Evolutionary conservation across 2,888 invertebrate species (phyloP).

Genomic region (Eupithecia dodoneata): DNA sequence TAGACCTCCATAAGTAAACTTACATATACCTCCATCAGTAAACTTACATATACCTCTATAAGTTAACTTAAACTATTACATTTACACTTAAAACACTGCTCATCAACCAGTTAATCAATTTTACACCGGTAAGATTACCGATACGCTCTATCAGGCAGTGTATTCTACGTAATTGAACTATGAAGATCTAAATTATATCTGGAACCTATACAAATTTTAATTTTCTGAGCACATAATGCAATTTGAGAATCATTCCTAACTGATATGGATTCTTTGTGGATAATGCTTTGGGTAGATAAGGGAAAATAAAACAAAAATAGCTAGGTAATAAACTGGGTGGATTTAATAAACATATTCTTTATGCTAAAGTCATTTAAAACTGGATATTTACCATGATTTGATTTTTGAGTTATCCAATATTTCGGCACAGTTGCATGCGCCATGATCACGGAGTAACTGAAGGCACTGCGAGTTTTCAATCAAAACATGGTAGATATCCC

Average conservation of each 20-base stretch:
- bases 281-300: not conserved
- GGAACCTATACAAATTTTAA: slow-evolving; percentile 22
- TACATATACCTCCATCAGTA: too few relatives aligned
- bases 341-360: not conserved
- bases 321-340: not conserved
- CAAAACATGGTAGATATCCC: too few relatives aligned
- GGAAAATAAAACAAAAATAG: not conserved
- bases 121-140: slow-evolving; percentile 35
- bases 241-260: not conserved
- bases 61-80: not conserved
- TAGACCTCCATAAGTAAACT: too few relatives aligned
- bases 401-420: too few relatives aligned
- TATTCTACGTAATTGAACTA: slow-evolving; percentile 37
- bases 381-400: too few relatives aligned
- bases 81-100: not conserved
- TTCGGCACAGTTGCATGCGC: too few relatives aligned
- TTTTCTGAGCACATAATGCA: slow-evolving; percentile 1
- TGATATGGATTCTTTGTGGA: not conserved
- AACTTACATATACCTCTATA: not conserved
- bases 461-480: too few relatives aligned
- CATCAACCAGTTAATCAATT: slow-evolving; percentile 37
- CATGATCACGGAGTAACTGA: too few relatives aligned
- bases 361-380: too few relatives aligned
- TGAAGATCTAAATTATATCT: slow-evolving; percentile 36
- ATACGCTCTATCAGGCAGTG: slow-evolving; percentile 26